phyloP scores from a whole-genome alignment of 2,888 invertebrate genomes.

The Tipula unca region DNA sequence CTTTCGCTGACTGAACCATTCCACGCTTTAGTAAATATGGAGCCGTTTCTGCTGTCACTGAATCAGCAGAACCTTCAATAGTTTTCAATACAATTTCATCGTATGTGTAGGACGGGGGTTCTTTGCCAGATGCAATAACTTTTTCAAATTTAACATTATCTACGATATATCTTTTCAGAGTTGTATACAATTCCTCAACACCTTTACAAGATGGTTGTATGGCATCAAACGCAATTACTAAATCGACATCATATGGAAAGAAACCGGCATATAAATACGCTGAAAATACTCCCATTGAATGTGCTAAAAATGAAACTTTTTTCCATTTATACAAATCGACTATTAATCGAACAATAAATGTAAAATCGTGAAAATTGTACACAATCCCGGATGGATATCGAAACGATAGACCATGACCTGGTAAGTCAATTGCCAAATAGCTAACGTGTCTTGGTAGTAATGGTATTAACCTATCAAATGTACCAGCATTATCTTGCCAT shows the following conservation, averaged over 20 bases:
- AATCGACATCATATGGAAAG: conserved; percentile 43
- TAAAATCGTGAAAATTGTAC: conserved; percentile 39
- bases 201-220: conserved; percentile 31
- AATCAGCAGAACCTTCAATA: conserved; percentile 48
- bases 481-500: conserved; percentile 73
- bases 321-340: conserved; percentile 60
- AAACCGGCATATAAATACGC: conserved; percentile 53
- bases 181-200: conserved; percentile 30
- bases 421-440: conserved; percentile 56
- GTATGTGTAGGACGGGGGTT: conserved; percentile 49
- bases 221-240: conserved; percentile 38
- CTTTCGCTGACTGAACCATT: conserved; percentile 45
- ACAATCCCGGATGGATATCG: conserved; percentile 53
- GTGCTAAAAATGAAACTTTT: conserved; percentile 57
- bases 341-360: conserved; percentile 48
- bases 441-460: conserved; percentile 46
- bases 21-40: conserved; percentile 51
- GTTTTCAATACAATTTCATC: conserved; percentile 54
- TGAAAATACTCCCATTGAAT: conserved; percentile 59
- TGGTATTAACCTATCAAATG: conserved; percentile 60
- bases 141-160: conserved; percentile 38
- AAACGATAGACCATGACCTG: conserved; percentile 66
- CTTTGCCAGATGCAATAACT: conserved; percentile 39
- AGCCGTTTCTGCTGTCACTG: conserved; percentile 49
- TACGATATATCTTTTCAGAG: conserved; percentile 30